phyloP scores from a whole-genome alignment of 2,888 invertebrate species.

The Criorhina ranunculi region DNA sequence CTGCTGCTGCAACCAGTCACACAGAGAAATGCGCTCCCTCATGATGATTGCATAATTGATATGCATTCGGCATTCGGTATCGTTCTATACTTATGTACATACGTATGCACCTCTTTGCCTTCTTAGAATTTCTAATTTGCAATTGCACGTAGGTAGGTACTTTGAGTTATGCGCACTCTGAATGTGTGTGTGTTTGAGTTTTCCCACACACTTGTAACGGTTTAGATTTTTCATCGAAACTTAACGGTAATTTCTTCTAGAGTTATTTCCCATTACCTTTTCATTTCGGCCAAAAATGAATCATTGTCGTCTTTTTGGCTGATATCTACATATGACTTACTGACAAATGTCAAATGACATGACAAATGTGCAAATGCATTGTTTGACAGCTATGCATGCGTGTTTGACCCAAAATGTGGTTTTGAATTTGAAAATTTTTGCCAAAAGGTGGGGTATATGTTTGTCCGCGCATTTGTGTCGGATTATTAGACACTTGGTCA shows the following conservation, averaged over 20 bases:
- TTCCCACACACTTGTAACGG: conserved; percentile 63
- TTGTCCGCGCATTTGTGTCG: background rate
- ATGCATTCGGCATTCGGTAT: conserved; percentile 70
- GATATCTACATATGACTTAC: background rate
- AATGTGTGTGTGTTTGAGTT: conserved; percentile 7
- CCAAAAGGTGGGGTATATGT: no score
- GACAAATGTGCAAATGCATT: background rate
- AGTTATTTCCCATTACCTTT: conserved; percentile 42
- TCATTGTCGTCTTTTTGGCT: conserved; percentile 31
- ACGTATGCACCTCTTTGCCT: conserved; percentile 28
- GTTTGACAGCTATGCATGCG: background rate
- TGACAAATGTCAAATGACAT: conserved; percentile 32
- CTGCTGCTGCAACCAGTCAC: conserved; percentile 47
- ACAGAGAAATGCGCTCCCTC: conserved; percentile 58
- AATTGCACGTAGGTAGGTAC: conserved; percentile 39
- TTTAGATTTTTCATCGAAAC: conserved; percentile 65
- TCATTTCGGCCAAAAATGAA: conserved; percentile 65
- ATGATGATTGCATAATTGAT: conserved; percentile 76
- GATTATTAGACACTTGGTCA: background rate
- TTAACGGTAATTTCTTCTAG: conserved; percentile 51
- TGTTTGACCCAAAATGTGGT: conserved; percentile 23
- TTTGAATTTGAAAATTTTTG: conserved; percentile 7
- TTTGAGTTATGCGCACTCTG: conserved; percentile 45
- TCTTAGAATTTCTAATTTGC: conserved; percentile 73
- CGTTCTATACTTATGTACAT: conserved; percentile 10